Conservation (phyloP, 2,113 vertebrate species). For the Gnathonemus echidnorhynchus region DNA sequence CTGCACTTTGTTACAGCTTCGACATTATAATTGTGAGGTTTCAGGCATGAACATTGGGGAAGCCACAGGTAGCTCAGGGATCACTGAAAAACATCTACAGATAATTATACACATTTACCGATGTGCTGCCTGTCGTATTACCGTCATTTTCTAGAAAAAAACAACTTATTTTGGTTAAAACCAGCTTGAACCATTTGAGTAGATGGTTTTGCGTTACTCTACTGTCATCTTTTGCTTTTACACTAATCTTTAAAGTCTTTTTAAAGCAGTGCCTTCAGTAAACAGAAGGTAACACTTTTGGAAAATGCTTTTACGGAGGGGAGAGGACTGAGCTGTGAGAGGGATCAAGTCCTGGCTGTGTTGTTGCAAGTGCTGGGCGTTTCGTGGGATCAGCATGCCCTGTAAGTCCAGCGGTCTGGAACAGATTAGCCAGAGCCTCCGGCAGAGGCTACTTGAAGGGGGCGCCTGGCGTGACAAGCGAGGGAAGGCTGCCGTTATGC, state of each 20-base stretch:
- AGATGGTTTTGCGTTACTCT: not conserved
- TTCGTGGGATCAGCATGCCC: not conserved
- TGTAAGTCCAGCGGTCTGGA: slow-evolving; percentile 1
- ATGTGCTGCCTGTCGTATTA: not conserved
- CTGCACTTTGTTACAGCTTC: not conserved
- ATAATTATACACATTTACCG: not conserved
- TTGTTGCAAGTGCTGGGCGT: not conserved
- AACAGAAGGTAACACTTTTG: not conserved
- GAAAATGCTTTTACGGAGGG: not conserved
- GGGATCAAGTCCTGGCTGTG: not conserved
- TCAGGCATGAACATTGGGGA: not conserved
- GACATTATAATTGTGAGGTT: not conserved
- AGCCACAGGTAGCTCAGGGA: not conserved
- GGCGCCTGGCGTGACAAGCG: not conserved
- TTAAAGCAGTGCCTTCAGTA: not conserved
- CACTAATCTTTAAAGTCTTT: not conserved
- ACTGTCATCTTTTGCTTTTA: not conserved
- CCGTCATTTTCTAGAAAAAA: not conserved
- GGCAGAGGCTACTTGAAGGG: not conserved
- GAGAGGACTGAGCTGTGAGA: not conserved
- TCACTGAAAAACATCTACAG: not conserved
- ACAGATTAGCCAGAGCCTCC: slow-evolving; percentile 4
- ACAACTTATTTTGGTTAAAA: not conserved
- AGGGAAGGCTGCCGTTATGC: not conserved
- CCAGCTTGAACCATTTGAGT: not conserved